These are phyloP conservation scores for Bos javanicus DNA, from an alignment of 2,113 vertebrate species.

Conservation along the genomic window DNA sequence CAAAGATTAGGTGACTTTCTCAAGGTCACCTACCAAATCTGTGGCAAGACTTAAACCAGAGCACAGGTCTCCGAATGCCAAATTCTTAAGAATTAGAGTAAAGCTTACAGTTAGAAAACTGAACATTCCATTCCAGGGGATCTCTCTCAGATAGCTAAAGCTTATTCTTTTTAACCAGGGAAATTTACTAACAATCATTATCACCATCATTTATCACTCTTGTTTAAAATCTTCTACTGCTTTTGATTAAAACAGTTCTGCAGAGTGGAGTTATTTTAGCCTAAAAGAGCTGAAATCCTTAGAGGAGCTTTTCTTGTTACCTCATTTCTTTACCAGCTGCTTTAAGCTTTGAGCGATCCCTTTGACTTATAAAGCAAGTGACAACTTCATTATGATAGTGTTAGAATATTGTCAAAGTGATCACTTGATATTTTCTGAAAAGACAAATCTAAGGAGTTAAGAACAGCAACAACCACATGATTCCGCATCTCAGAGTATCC, in stretches of 20 bases:
- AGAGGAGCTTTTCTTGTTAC: conserved; percentile 9
- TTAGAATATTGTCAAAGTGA: not conserved
- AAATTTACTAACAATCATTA: not conserved
- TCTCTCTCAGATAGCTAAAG: not conserved
- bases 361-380: conserved; percentile 31
- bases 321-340: not conserved
- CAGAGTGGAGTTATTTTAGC: not conserved
- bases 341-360: not conserved
- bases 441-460: not conserved
- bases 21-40: not conserved
- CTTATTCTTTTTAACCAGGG: not conserved
- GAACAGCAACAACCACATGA: not conserved
- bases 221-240: not conserved
- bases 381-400: not conserved
- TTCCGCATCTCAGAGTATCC: not conserved
- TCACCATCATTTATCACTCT: not conserved
- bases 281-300: not conserved
- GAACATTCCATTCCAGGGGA: not conserved
- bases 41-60: not conserved
- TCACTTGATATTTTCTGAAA: not conserved
- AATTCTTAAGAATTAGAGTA: not conserved
- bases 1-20: not conserved
- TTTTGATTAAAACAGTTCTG: conserved; percentile 25
- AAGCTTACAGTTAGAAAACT: not conserved
- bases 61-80: not conserved